Evolutionary conservation across 30 jellyfish, hydroid and myxozoan species (phyloP).

Genomic region (Clytia hemisphaerica): DNA sequence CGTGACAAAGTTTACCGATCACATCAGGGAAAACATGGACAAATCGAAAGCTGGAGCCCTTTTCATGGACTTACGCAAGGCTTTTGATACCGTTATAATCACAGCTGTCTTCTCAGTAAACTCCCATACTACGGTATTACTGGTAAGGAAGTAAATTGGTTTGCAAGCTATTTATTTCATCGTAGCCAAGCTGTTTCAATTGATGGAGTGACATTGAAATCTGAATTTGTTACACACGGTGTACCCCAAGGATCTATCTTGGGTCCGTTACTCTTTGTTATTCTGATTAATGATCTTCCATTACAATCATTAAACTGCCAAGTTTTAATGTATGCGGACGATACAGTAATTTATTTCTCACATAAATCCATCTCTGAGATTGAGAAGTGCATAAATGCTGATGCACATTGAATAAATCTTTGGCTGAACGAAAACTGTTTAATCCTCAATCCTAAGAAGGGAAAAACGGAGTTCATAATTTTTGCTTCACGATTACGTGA

Average conservation of each 20-base stretch:
- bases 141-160: slow-evolving; percentile 43
- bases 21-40: slow-evolving; percentile 32
- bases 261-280: neutral
- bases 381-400: slow-evolving; percentile 29
- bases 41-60: slow-evolving; percentile 49
- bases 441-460: slow-evolving; percentile 14
- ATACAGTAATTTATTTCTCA: slow-evolving; percentile 4
- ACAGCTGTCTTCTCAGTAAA: slow-evolving; percentile 2
- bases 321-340: slow-evolving; percentile 11
- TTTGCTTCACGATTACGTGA: slow-evolving; percentile 33
- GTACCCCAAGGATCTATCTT: slow-evolving; percentile 70
- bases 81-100: no score
- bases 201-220: slow-evolving; percentile 36
- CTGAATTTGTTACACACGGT: slow-evolving; percentile 31
- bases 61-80: slow-evolving; percentile 29
- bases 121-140: slow-evolving; percentile 41
- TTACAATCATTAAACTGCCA: neutral
- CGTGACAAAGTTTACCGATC: slow-evolving; percentile 34
- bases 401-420: slow-evolving; percentile 21
- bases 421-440: slow-evolving; percentile 47
- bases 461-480: neutral
- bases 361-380: slow-evolving; percentile 2
- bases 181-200: slow-evolving; percentile 44
- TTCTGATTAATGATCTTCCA: neutral
- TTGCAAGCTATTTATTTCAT: slow-evolving; percentile 40